Percentiles rank a stretch among this genome's conserved stretches.
Evolutionary conservation across 1,140 invertebrate species (phyloP).

Genomic region (Uloborus diversus): DNA sequence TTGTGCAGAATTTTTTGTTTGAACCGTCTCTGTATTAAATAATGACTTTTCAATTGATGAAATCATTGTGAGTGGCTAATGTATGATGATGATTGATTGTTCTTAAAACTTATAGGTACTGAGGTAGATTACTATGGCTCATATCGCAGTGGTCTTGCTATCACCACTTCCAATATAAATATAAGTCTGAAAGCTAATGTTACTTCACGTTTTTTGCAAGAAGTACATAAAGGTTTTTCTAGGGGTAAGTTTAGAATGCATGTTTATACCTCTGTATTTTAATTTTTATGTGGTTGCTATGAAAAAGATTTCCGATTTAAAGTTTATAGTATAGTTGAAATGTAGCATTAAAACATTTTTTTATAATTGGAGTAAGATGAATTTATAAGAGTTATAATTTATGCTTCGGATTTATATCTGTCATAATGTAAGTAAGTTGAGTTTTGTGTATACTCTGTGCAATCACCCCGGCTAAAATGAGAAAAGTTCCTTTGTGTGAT

Average conservation of each 20-base stretch:
- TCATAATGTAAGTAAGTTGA: too few relatives aligned
- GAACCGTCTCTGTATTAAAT: not conserved
- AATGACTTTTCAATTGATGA: not conserved
- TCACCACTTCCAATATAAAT: conserved; percentile 17
- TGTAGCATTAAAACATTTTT: not conserved
- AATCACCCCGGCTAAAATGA: too few relatives aligned
- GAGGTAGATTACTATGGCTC: not conserved
- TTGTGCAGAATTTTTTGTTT: not conserved
- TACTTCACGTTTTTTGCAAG: not conserved
- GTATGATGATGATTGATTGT: not conserved
- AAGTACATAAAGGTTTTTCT: not conserved
- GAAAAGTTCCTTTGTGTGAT: too few relatives aligned
- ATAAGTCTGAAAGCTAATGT: not conserved
- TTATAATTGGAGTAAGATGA: too few relatives aligned
- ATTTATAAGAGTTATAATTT: too few relatives aligned
- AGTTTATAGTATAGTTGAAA: not conserved
- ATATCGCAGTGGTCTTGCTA: not conserved
- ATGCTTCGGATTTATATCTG: too few relatives aligned
- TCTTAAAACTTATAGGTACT: not conserved
- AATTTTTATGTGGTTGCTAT: not conserved
- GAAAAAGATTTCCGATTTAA: not conserved
- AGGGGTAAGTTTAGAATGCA: not conserved
- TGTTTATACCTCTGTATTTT: too few relatives aligned
- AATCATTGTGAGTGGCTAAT: not conserved
- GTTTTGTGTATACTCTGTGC: too few relatives aligned